These are phyloP conservation scores for Agonopterix subpropinquella DNA, from an alignment of 2,888 invertebrate species.

Conservation along the genomic window DNA sequence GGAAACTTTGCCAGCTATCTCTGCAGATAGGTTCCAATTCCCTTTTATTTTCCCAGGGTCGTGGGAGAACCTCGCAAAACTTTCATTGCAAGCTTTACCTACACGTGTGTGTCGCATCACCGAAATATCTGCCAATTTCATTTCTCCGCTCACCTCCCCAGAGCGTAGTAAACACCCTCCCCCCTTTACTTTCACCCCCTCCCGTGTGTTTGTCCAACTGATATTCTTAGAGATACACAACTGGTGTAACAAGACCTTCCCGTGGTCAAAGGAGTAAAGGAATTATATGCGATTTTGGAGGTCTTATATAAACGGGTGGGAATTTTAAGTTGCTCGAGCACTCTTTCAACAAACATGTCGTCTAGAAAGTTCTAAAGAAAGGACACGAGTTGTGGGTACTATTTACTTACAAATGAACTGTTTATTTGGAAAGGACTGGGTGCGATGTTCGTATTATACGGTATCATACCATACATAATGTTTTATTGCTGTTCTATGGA, in stretches of 20 bases:
- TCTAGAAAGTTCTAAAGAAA: constrained; percentile 61
- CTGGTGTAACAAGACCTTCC: constrained; percentile 35
- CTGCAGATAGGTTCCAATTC: constrained; percentile 38
- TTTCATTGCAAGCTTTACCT: constrained; percentile 60
- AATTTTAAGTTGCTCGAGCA: constrained; percentile 40
- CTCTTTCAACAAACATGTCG: constrained; percentile 51
- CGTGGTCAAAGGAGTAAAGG: constrained; percentile 12
- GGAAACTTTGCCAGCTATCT: constrained; percentile 30
- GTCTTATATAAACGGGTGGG: constrained; percentile 31
- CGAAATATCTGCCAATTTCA: constrained; percentile 73
- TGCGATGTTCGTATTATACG: constrained; percentile 8
- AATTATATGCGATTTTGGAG: constrained; percentile 27
- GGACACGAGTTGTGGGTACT: constrained; percentile 17
- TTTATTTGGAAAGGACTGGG: constrained; percentile 20
- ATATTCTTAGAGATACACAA: constrained; percentile 60
- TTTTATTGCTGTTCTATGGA: constrained; percentile 7
- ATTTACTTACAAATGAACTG: constrained; percentile 33
- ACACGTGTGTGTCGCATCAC: constrained; percentile 63
- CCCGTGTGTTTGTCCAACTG: constrained; percentile 53
- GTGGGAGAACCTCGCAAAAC: constrained; percentile 63
- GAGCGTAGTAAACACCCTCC: constrained; percentile 67
- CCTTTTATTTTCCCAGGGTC: constrained; percentile 55
- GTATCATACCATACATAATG: constrained; percentile 6
- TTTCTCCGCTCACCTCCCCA: constrained; percentile 64
- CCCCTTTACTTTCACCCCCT: constrained; percentile 32